These are phyloP conservation scores for Drosophila mettleri DNA, from an alignment of 2,888 invertebrate species.

Conservation along the genomic window DNA sequence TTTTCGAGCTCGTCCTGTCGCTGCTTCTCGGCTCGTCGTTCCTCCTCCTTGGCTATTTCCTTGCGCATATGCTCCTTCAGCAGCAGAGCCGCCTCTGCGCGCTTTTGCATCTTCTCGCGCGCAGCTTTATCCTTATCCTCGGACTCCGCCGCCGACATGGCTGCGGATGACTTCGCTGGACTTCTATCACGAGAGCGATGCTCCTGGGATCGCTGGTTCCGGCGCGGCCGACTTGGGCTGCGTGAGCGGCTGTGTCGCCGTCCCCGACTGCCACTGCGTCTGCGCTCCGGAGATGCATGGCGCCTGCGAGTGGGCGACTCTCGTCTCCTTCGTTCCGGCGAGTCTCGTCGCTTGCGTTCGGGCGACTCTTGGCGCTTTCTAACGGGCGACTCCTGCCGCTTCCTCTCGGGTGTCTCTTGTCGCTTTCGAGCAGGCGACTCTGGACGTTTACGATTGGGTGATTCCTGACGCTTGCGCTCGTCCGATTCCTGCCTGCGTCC, in stretches of 20 bases:
- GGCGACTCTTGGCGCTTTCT: constrained; percentile 34
- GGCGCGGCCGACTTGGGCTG: constrained; percentile 53
- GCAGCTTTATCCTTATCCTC: constrained; percentile 81
- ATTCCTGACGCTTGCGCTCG: constrained; percentile 35
- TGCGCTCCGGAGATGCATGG: constrained; percentile 38
- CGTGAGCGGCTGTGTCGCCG: constrained; percentile 57
- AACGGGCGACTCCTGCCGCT: constrained; percentile 38
- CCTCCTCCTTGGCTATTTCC: constrained; percentile 87
- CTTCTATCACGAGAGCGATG: constrained; percentile 42
- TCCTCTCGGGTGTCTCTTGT: constrained; percentile 33
- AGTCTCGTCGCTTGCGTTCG: constrained; percentile 48
- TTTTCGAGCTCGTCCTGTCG: constrained; percentile 83
- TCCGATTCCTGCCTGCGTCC: constrained; percentile 55
- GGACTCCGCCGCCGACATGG: constrained; percentile 33
- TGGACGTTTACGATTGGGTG: constrained; percentile 18
- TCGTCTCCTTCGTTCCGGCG: constrained; percentile 45
- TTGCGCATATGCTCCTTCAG: constrained; percentile 88
- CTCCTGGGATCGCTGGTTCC: constrained; percentile 46
- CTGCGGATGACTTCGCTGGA: constrained; percentile 40
- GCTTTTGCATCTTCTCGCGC: constrained; percentile 85
- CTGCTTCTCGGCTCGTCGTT: constrained; percentile 86
- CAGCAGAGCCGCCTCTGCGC: constrained; percentile 86
- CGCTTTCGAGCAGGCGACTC: constrained; percentile 27
- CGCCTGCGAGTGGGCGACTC: constrained; percentile 56
- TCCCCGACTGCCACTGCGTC: constrained; percentile 57